Evolutionary conservation across 92 coral and sea anemone species (phyloP), one percentile per base, ranked within the genome.

Genomic region (Metridium senile): DNA sequence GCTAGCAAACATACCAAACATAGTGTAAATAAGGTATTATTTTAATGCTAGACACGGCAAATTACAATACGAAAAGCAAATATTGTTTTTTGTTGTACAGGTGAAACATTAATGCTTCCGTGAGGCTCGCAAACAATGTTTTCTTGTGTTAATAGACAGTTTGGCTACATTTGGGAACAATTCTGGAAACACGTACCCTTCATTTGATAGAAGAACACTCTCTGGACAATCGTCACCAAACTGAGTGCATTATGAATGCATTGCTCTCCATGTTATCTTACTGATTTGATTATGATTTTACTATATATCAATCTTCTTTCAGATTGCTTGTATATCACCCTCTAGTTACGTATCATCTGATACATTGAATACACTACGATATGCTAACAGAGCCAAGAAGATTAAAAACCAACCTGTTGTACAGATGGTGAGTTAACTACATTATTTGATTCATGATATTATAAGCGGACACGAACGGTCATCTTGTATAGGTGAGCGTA

Each of bases 301-400:
- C 49, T 39, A 13, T 4, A 6, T 39, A 4, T 39, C 13, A 39
- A 4, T 39, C 13, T 39, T 6, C 30, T 85, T 82, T 62, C 77
- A 96, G 99, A 92, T 96, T 78, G 97, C 99, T 32, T 96, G 99
- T 62, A 96, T 96, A 51, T 96, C 99, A n/a, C 99, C 99, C 11
- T 93, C 96, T 3, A 93, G 97, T 35, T 87, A 89, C 84, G 87
- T 89, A 43, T 91, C 89, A 71, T 88, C 88, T 31, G 99, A 96
- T 83, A 92, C 99, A 53, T 85, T 96, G 68, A 96, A 96, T 83
- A 96, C 99, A 16, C 76, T 96, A 59, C 82, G 99, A 59, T 96
- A 96, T 85, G 99, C 99, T 47, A 89, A 90, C 85, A 72, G 99
- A 66, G 99, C 97, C 26, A 96, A 92, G 93, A 92, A 88, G 63